A percentile compares a stretch with the other conserved stretches of the same genome.
Conservation (phyloP, 2,797 vertebrate species). For the Cichlasoma orientale region DNA sequence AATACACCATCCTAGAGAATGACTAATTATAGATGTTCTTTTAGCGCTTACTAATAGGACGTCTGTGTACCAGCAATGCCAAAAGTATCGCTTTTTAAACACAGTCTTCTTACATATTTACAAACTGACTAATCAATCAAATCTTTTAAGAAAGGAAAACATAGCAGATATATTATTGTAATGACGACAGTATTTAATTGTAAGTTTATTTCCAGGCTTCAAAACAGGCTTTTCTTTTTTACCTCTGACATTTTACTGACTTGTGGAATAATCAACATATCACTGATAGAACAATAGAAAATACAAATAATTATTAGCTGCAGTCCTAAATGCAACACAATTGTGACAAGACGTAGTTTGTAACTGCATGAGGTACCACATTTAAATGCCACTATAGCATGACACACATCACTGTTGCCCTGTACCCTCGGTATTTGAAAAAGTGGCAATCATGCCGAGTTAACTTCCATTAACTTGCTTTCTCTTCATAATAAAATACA, state of each 20-base stretch:
- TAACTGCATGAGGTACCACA: background rate
- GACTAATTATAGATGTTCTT: background rate
- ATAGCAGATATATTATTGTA: too few relatives aligned
- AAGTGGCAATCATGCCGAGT: slow-evolving; percentile 16
- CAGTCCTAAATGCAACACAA: background rate
- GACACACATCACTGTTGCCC: background rate
- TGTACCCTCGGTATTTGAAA: slow-evolving; percentile 1
- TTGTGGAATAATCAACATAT: background rate
- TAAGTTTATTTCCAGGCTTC: background rate
- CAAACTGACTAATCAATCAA: background rate
- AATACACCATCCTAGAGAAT: background rate
- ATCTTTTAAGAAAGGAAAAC: background rate
- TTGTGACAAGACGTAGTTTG: background rate
- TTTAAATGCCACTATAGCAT: background rate
- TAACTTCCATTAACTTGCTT: slow-evolving; percentile 42
- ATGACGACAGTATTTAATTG: background rate
- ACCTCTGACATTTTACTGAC: background rate
- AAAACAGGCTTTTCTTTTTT: background rate
- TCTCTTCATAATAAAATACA: slow-evolving; percentile 33
- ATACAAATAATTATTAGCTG: background rate
- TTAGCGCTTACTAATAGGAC: background rate
- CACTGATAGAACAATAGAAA: background rate
- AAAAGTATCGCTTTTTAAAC: background rate
- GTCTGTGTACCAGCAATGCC: background rate
- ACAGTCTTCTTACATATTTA: background rate